Evolutionary conservation across 2,113 vertebrate species (phyloP).

Genomic region (Rallus limicola): DNA sequence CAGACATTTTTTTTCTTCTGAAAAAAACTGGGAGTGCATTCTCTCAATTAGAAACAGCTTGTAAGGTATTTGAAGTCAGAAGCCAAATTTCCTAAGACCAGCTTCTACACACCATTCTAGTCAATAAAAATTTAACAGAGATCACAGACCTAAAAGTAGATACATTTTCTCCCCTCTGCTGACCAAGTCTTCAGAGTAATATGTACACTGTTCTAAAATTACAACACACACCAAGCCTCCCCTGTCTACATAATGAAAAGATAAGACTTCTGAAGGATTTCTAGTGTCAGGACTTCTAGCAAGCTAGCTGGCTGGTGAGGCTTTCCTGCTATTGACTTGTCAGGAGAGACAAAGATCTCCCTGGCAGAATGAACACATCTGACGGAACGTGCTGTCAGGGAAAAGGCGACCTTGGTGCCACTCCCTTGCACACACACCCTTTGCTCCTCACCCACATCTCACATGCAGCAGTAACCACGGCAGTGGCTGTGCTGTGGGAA

Average conservation of each 20-base stretch:
- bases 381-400: not conserved
- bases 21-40: not conserved
- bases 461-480: accelerated
- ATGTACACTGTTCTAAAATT: not conserved
- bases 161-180: not conserved
- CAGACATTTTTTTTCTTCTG: not conserved
- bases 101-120: not conserved
- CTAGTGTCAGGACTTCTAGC: not conserved
- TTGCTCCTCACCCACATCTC: not conserved
- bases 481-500: not conserved
- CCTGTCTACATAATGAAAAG: not conserved
- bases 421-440: not conserved
- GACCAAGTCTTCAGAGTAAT: not conserved
- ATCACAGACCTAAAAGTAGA: not conserved
- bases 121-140: not conserved
- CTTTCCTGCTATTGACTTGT: not conserved
- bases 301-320: not conserved
- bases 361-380: not conserved
- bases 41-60: not conserved
- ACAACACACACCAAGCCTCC: not conserved
- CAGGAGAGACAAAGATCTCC: not conserved
- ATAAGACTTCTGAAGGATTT: not conserved
- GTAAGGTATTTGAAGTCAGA: not conserved
- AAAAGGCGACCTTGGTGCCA: not conserved
- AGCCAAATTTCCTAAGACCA: not conserved